phyloP scores from a whole-genome alignment of 2,888 invertebrate genomes.

The Phalera bucephala region DNA sequence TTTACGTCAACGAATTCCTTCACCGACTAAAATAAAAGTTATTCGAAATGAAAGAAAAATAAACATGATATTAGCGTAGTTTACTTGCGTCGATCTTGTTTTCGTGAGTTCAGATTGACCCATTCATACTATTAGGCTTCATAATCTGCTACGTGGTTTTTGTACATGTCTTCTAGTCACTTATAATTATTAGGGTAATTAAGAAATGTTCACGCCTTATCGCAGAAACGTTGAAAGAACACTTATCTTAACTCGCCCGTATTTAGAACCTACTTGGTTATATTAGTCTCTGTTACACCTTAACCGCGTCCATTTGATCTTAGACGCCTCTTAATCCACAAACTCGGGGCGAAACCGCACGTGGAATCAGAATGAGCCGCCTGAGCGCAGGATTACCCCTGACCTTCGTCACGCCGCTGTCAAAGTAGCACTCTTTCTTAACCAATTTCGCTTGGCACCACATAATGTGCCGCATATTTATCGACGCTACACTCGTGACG shows the following conservation, averaged over 20 bases:
- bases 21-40: neutral
- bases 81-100: too few species aligned
- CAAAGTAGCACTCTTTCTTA: slow-evolving; percentile 8
- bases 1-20: neutral
- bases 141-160: too few species aligned
- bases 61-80: neutral
- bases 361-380: neutral
- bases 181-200: too few species aligned
- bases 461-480: slow-evolving; percentile 9
- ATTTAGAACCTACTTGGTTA: too few species aligned
- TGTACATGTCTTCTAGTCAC: too few species aligned
- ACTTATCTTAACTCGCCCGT: too few species aligned
- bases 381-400: neutral
- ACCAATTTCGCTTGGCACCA: slow-evolving; percentile 6
- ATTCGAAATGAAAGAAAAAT: neutral
- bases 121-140: too few species aligned
- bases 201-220: too few species aligned
- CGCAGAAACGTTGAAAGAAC: too few species aligned
- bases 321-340: neutral
- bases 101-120: too few species aligned
- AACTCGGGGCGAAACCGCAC: neutral
- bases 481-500: slow-evolving; percentile 19
- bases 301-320: neutral
- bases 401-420: slow-evolving; percentile 4
- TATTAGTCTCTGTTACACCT: too few species aligned